Base-by-base conservation (phyloP, 2,888 invertebrate genomes). In the Mylabris sibirica region DNA sequence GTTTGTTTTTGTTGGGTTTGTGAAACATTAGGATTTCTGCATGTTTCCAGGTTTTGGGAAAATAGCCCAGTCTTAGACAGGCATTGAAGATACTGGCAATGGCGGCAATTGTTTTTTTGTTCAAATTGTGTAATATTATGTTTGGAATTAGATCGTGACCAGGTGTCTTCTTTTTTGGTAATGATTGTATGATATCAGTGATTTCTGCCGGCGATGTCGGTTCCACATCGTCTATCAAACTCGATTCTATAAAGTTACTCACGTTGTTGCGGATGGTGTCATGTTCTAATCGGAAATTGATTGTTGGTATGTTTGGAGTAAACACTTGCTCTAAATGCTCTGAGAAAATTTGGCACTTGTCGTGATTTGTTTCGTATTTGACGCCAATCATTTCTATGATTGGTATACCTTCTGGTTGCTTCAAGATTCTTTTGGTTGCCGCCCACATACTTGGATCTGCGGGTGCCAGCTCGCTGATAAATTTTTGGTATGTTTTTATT, bases 21-120 rank as follows among this genome's bases (percentile, higher is more conserved):
- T 57, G 22, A n/a, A 57, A 57, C 24, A 57, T 24, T n/a, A 57
- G 11, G 14, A 57, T 57, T n/a, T 57, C 11, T 12, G 57, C 57
- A 3, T 57, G 12, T 57, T 57, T 57, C 57, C 57, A 57, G 9
- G 57, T 57, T 26, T 12, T n/a, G 9, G 57, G 57, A 30, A 57
- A 57, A 57, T 57, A 8, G 22, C 57, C 57, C 30, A 30, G 30
- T 30, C 30, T 30, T 30, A 30, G 20, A 1, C 53, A 49, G n/a
- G 53, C 53, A 8, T 49, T 49, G 53, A 49, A 49, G 5, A 49
- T 49, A 2, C 20, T 49, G n/a, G 53, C 53, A 6, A 20, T 49
- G 53, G n/a, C 17, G 4, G n/a, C 20, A 17, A 49, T 20, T 2
- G 53, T 8, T n/a, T 20, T 49, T 20, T 20, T 20, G n/a, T 4